phyloP scores from a whole-genome alignment of 2,113 vertebrate genomes.

The Paramisgurnus dabryanus region DNA sequence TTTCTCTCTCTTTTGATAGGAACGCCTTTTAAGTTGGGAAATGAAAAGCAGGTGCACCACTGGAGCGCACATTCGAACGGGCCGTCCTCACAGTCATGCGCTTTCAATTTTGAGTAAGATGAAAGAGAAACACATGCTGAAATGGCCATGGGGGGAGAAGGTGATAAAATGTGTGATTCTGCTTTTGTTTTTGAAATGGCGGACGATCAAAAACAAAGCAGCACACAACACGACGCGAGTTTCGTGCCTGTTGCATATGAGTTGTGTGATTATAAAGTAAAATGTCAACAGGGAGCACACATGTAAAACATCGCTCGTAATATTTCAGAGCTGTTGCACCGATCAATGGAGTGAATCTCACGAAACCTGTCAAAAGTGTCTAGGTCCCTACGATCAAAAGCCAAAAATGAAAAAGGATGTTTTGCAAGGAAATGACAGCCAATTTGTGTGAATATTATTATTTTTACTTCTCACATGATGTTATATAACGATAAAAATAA shows the following conservation, averaged over 20 bases:
- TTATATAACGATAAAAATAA: too few species aligned
- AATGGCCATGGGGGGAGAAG: slow-evolving; percentile 80
- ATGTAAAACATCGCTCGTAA: slow-evolving; percentile 20
- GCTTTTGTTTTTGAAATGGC: slow-evolving; percentile 73
- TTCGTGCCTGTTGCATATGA: slow-evolving; percentile 16
- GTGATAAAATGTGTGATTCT: slow-evolving; percentile 76
- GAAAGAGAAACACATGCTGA: slow-evolving; percentile 89
- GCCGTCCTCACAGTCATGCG: slow-evolving; percentile 79
- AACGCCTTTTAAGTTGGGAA: slow-evolving; percentile 96
- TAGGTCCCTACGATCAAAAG: neutral
- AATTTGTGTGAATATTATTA: neutral
- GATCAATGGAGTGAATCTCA: neutral
- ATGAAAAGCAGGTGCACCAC: slow-evolving; percentile 94
- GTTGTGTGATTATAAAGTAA: slow-evolving; percentile 17
- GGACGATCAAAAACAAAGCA: slow-evolving; percentile 38
- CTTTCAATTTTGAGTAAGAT: slow-evolving; percentile 86
- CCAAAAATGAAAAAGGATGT: too few species aligned
- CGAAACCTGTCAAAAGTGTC: neutral
- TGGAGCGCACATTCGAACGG: slow-evolving; percentile 85
- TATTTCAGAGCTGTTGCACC: slow-evolving; percentile 11
- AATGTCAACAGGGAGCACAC: slow-evolving; percentile 26
- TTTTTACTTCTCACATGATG: neutral
- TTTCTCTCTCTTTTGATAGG: slow-evolving; percentile 89
- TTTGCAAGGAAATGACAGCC: neutral
- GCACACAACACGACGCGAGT: slow-evolving; percentile 16